Base-by-base conservation (phyloP, 2,113 vertebrate species). In the Ursus arctos region DNA sequence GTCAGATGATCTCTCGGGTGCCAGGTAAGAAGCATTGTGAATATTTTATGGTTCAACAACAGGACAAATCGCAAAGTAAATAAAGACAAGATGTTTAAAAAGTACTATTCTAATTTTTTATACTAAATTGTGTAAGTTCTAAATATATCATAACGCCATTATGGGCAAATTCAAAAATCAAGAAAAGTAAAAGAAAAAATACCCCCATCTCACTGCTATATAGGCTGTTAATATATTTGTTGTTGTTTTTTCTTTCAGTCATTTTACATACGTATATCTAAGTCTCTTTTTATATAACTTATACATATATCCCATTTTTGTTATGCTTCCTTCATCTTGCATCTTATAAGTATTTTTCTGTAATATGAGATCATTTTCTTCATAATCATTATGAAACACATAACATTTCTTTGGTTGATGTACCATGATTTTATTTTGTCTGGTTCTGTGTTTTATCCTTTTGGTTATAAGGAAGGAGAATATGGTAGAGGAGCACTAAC, bases 1-100 rank as follows among this genome's bases (percentile, higher is more conserved):
- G 99, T 98, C 99, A 99, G 97, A 99, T 99, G 99, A 99, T 99
- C 93, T 99, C 99, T 86, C 99, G 99, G 92, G 99, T 99, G 63
- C 99, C 99, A 99, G 99, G 99, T 99, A 98, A 72, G 98, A 98
- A 94, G 28, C 0, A 79, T 1, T 94, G 2, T 2, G 49, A 80
- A n/a, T 82, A 74, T 97, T 76, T 94, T 87, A 51, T 59, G 19
- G 9, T 87, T 98, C 51, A 79, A 43, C 24, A 53, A 82, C 55
- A 94, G 97, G 77, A 9, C n/a, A 97, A 88, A 36, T 97, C 84
- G 88, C 65, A 90, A 94, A 74, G 47, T 47, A 95, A 96, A 95
- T 74, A 22, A 51, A 36, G 49, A 55, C 18, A 95, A 43, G 24
- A 77, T 63, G 55, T 84, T 84, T 95, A 61, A 87, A 90, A 92